These are phyloP conservation scores for Taxidea taxus DNA, from an alignment of 2,113 vertebrate genomes.

Conservation along the genomic window DNA sequence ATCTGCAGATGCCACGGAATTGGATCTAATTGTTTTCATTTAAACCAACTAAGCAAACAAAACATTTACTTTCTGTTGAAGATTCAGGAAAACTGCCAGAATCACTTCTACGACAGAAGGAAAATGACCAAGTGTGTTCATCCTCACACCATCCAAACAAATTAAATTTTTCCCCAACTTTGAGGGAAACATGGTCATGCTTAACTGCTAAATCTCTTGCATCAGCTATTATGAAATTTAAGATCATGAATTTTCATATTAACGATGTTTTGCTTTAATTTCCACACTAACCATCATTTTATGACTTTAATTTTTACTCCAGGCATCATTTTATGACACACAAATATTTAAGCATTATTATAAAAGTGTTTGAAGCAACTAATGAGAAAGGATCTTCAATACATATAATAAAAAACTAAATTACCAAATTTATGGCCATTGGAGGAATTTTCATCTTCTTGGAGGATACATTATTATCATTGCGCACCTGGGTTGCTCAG, in stretches of 20 bases:
- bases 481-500: not conserved
- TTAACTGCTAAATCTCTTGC: not conserved
- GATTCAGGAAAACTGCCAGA: conserved; percentile 1
- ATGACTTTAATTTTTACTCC: not conserved
- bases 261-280: not conserved
- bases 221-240: not conserved
- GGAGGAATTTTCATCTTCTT: conserved; percentile 13
- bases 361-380: not conserved
- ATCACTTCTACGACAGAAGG: not conserved
- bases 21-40: not conserved
- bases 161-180: not conserved
- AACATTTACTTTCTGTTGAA: not conserved
- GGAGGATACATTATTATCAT: not conserved
- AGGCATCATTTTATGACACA: not conserved
- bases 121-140: not conserved
- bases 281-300: not conserved
- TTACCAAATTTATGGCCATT: not conserved
- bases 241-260: not conserved
- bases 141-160: not conserved
- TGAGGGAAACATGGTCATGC: not conserved
- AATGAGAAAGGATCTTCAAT: not conserved
- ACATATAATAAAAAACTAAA: not conserved
- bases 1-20: not conserved
- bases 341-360: not conserved
- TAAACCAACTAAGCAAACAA: conserved; percentile 28